Conservation (phyloP, 2,113 vertebrate genomes). For the Elanoides forficatus region DNA sequence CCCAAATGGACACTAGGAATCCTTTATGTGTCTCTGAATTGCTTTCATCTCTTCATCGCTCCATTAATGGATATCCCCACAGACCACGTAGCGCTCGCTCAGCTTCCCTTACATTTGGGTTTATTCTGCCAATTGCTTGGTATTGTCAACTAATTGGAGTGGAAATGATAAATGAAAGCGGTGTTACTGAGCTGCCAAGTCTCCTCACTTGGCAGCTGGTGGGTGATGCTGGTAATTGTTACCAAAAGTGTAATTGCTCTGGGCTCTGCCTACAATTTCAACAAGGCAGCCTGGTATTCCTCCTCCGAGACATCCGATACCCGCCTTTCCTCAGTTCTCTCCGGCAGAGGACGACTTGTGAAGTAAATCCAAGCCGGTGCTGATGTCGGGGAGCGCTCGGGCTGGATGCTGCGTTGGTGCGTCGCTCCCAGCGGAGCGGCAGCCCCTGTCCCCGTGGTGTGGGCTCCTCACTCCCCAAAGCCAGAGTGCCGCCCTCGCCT, state of each 20-base stretch:
- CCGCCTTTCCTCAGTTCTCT: neutral
- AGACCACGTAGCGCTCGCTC: neutral
- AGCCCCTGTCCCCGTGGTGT: neutral
- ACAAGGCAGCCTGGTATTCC: constrained; percentile 13
- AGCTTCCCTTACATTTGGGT: neutral
- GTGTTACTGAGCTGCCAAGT: constrained; percentile 47
- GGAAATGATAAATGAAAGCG: constrained; percentile 52
- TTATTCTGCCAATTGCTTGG: constrained; percentile 39
- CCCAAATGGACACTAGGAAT: neutral
- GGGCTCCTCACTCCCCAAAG: neutral
- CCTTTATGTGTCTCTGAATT: constrained; percentile 2
- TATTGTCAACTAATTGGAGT: constrained; percentile 59
- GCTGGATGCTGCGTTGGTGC: neutral
- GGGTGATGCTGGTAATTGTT: constrained; percentile 52
- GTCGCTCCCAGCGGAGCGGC: neutral
- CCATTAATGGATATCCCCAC: neutral
- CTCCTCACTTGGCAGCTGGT: constrained; percentile 43
- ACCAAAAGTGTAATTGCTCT: constrained; percentile 60
- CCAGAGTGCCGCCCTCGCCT: neutral
- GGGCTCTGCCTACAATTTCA: constrained; percentile 35
- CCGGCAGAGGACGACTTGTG: neutral
- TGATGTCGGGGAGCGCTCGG: neutral
- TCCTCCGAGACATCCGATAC: constrained; percentile 13
- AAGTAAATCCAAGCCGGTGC: neutral
- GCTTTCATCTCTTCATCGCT: constrained; percentile 23